Conservation (phyloP, 1,140 invertebrate species). For the Pseudomyrmex flavicornis region DNA sequence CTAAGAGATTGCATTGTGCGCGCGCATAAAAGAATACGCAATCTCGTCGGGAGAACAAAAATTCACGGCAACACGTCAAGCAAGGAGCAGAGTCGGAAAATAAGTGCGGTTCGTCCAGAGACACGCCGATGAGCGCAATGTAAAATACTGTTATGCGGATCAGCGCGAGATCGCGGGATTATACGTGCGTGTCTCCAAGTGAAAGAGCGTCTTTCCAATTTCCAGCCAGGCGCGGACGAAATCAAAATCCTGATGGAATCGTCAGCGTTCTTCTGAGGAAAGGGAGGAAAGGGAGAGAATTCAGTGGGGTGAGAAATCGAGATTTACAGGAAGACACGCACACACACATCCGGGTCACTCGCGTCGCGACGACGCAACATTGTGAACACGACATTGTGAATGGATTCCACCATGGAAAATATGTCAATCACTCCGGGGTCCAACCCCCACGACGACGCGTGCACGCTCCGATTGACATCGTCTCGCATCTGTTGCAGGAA, state of each 20-base stretch:
- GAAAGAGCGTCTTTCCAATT: slow-evolving; percentile 54
- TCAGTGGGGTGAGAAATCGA: background rate
- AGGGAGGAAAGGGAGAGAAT: too few relatives aligned
- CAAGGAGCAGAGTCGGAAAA: background rate
- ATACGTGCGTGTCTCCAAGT: slow-evolving; percentile 11
- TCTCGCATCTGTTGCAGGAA: slow-evolving; percentile 80
- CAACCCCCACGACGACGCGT: slow-evolving; percentile 68
- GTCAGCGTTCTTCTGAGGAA: background rate
- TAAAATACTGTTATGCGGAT: slow-evolving; percentile 55
- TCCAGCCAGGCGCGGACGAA: slow-evolving; percentile 32
- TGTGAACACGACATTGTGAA: slow-evolving; percentile 38
- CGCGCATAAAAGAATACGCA: slow-evolving; percentile 32
- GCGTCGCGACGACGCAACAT: slow-evolving; percentile 18
- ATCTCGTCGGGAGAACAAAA: slow-evolving; percentile 51
- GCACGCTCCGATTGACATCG: slow-evolving; percentile 77
- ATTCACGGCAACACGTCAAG: slow-evolving; percentile 30
- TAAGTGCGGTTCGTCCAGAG: background rate
- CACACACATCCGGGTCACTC: slow-evolving; percentile 21
- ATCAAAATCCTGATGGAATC: slow-evolving; percentile 7
- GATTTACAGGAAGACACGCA: slow-evolving; percentile 38
- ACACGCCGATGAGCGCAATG: slow-evolving; percentile 30
- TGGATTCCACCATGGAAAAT: slow-evolving; percentile 80
- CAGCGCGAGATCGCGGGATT: slow-evolving; percentile 58
- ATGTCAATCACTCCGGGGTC: slow-evolving; percentile 80
- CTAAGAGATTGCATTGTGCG: slow-evolving; percentile 50